Percentiles rank a stretch among this genome's conserved stretches.
These are phyloP conservation scores for Zaprionus inermis DNA, from an alignment of 1,140 invertebrate species.

Conservation along the genomic window DNA sequence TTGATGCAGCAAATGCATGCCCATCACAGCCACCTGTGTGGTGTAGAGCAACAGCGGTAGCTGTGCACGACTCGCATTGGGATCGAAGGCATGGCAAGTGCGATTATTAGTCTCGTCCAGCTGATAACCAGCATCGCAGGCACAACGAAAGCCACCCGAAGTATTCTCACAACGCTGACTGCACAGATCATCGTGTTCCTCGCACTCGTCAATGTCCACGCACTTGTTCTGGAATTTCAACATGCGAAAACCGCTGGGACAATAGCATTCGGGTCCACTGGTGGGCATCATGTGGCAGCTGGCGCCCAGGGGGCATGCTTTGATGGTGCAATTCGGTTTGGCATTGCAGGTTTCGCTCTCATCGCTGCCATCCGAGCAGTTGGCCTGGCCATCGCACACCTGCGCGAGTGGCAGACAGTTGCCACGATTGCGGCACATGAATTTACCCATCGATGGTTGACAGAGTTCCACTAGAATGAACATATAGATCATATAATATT, in stretches of 20 bases:
- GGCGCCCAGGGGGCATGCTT: constrained; percentile 47
- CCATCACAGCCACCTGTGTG: constrained; percentile 85
- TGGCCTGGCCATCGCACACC: constrained; percentile 87
- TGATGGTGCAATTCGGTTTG: constrained; percentile 53
- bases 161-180: constrained; percentile 93
- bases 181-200: constrained; percentile 88
- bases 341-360: constrained; percentile 67
- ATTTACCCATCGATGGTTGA: constrained; percentile 57
- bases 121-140: constrained; percentile 91
- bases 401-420: constrained; percentile 85
- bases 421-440: constrained; percentile 77
- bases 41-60: constrained; percentile 88
- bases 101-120: constrained; percentile 86
- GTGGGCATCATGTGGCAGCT: constrained; percentile 72
- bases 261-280: constrained; percentile 84
- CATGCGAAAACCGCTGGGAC: constrained; percentile 83
- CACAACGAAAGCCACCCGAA: constrained; percentile 91
- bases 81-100: constrained; percentile 88
- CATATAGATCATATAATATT: background rate
- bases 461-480: constrained; percentile 42
- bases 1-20: constrained; percentile 84
- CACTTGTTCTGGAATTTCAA: constrained; percentile 76
- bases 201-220: constrained; percentile 93
- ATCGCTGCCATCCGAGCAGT: constrained; percentile 84
- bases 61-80: constrained; percentile 84